phyloP scores from a whole-genome alignment of 64 coral and sea anemone genomes.

The Stichodactyla helianthus region DNA sequence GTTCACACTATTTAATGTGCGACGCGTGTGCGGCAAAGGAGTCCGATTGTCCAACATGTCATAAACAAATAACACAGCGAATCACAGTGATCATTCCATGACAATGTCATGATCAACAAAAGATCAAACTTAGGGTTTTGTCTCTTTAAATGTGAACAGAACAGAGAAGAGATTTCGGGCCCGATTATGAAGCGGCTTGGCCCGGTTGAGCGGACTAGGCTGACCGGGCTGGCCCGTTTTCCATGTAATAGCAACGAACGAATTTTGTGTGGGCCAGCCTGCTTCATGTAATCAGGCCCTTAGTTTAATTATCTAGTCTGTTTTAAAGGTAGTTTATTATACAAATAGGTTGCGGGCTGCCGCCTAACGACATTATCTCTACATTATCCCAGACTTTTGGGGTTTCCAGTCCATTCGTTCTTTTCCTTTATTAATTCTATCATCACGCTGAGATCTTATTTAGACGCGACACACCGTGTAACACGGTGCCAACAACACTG shows the following conservation, averaged over 20 bases:
- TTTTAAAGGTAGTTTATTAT: no score
- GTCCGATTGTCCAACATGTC: slow-evolving; percentile 78
- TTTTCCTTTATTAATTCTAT: neutral
- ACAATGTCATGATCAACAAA: neutral
- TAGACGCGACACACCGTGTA: no score
- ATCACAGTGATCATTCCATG: slow-evolving; percentile 31
- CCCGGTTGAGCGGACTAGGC: no score
- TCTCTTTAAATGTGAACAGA: slow-evolving; percentile 16
- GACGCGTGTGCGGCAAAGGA: slow-evolving; percentile 79
- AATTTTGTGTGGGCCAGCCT: no score
- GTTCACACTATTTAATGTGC: slow-evolving; percentile 90
- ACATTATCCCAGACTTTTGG: neutral
- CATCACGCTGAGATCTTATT: no score
- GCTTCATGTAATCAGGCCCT: no score
- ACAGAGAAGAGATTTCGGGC: neutral
- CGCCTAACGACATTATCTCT: neutral
- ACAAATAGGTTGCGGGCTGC: no score
- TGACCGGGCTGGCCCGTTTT: no score
- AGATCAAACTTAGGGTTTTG: slow-evolving; percentile 13
- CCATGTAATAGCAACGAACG: no score
- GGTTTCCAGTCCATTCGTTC: neutral
- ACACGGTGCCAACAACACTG: no score
- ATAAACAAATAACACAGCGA: slow-evolving; percentile 79
- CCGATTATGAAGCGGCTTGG: no score
- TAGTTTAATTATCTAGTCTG: no score